Percentiles rank a stretch among this genome's conserved stretches.
These are phyloP conservation scores for Epizoanthus ramosus DNA, from an alignment of 92 coral and sea anemone species.

Conservation along the genomic window DNA sequence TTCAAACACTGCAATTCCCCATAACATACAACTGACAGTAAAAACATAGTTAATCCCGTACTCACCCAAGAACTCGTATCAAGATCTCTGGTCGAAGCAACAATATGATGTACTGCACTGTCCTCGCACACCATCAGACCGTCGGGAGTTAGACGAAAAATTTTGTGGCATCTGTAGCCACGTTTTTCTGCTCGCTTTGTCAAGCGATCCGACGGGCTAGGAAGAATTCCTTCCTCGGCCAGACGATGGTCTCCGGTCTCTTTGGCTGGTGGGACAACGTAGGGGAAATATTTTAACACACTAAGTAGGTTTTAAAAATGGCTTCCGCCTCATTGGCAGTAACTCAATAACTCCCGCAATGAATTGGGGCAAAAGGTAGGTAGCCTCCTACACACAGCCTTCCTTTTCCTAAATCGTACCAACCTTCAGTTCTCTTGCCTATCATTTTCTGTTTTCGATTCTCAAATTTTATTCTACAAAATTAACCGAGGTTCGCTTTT, in stretches of 20 bases:
- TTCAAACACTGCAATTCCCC: too few relatives aligned
- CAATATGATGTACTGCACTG: slow-evolving; percentile 48
- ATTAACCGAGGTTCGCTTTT: too few relatives aligned
- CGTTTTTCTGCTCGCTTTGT: slow-evolving; percentile 52
- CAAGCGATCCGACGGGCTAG: slow-evolving; percentile 81
- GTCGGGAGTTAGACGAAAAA: slow-evolving; percentile 78
- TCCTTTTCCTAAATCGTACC: too few relatives aligned
- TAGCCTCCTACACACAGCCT: too few relatives aligned
- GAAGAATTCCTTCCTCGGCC: slow-evolving; percentile 81
- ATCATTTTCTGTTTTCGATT: too few relatives aligned
- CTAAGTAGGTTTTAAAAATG: too few relatives aligned
- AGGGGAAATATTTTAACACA: not conserved
- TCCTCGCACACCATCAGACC: slow-evolving; percentile 89
- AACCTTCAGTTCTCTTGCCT: too few relatives aligned
- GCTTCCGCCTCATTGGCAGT: too few relatives aligned
- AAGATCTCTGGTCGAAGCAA: slow-evolving; percentile 71
- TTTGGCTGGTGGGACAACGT: slow-evolving; percentile 52
- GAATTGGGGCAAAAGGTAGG: too few relatives aligned
- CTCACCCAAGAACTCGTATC: slow-evolving; percentile 66
- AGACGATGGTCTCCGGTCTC: slow-evolving; percentile 87
- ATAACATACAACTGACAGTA: too few relatives aligned
- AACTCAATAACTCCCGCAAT: too few relatives aligned
- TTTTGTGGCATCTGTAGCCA: slow-evolving; percentile 77
- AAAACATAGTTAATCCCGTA: not conserved
- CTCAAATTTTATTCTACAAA: too few relatives aligned